phyloP scores from a whole-genome alignment of 2,797 vertebrate genomes.

The Sebastes hubbsi region DNA sequence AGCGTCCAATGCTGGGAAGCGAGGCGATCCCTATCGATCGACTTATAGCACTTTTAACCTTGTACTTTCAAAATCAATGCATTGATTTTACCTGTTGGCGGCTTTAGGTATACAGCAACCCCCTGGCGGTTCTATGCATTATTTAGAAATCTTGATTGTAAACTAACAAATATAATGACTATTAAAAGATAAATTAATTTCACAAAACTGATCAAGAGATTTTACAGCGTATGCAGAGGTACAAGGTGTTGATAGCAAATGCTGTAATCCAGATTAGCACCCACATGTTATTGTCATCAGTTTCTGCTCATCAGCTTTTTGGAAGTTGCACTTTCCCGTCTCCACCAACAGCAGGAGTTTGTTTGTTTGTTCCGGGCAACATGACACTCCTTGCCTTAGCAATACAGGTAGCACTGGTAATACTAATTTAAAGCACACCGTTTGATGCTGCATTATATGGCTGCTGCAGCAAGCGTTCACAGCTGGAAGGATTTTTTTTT shows the following conservation, averaged over 20 bases:
- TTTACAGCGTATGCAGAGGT: not conserved
- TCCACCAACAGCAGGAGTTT: not conserved
- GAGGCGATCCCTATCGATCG: no score
- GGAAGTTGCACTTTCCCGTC: not conserved
- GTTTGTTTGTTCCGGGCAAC: not conserved
- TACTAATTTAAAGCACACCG: constrained; percentile 5
- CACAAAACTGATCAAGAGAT: not conserved
- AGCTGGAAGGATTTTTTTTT: not conserved
- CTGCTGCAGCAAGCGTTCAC: not conserved
- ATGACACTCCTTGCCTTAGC: constrained; percentile 10
- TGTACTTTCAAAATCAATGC: no score
- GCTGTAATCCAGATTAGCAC: not conserved
- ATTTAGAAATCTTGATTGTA: not conserved
- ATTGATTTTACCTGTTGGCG: no score
- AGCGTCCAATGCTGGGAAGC: no score
- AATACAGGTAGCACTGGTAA: not conserved
- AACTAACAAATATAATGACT: not conserved
- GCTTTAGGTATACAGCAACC: no score
- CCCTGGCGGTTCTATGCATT: not conserved
- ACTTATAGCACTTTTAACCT: no score
- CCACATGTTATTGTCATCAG: not conserved
- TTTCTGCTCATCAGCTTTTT: not conserved
- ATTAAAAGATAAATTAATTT: not conserved
- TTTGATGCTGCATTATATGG: not conserved
- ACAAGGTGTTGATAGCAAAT: not conserved